A percentile compares a stretch with the other conserved stretches of the same genome.
Conservation (phyloP, 2,888 invertebrate species). For the Drosophila merina region DNA sequence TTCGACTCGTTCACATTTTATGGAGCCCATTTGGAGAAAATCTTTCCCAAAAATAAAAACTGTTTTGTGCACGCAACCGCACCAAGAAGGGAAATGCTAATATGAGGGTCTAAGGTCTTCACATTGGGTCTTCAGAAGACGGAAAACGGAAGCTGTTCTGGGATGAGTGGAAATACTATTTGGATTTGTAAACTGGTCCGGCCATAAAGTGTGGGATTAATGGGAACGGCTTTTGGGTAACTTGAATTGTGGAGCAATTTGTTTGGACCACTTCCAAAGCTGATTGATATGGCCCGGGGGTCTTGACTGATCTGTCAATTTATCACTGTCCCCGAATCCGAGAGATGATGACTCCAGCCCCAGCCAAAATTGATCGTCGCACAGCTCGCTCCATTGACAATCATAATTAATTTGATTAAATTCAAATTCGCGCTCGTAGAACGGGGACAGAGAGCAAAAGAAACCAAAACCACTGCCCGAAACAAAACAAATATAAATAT, state of each 20-base stretch:
- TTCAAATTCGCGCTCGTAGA: constrained; percentile 70
- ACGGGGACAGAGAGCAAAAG: constrained; percentile 44
- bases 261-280: constrained; percentile 43
- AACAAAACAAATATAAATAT: constrained; percentile 33
- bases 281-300: constrained; percentile 33
- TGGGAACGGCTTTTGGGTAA: constrained; percentile 27
- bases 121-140: too few species aligned
- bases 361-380: constrained; percentile 39
- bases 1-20: constrained; percentile 58
- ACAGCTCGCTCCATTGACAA: constrained; percentile 60
- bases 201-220: constrained; percentile 69
- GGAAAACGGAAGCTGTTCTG: constrained; percentile 71
- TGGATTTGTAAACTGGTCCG: constrained; percentile 51
- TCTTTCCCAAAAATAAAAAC: constrained; percentile 20
- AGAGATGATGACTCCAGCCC: constrained; percentile 4
- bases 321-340: constrained; percentile 63
- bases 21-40: constrained; percentile 45
- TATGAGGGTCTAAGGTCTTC: constrained; percentile 24
- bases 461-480: constrained; percentile 41
- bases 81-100: constrained; percentile 58
- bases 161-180: constrained; percentile 49
- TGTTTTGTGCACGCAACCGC: constrained; percentile 50
- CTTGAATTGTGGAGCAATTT: constrained; percentile 62
- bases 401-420: constrained; percentile 78
- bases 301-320: constrained; percentile 64